Evolutionary conservation across 92 coral and sea anemone species (phyloP), one percentile per base, ranked within the genome.

Genomic region (Ricordea florida): DNA sequence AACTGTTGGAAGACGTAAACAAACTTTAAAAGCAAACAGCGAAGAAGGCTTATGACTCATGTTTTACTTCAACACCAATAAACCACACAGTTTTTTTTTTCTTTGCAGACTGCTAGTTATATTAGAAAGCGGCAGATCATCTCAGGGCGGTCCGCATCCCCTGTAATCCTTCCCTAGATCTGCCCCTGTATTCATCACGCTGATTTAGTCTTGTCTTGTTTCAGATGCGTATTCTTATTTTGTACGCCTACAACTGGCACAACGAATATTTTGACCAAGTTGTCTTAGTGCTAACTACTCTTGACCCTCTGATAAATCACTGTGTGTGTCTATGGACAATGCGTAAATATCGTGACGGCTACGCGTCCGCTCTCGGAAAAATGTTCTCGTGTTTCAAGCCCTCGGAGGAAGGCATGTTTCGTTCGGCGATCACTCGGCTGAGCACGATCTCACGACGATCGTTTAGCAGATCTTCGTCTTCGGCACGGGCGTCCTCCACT

Each of bases 271-370:
- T 86, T 69, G 97, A 90, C 33, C 97, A 90, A 33, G 85, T 79
- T 15, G 97, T 90, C 8, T 46, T 86, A 13, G 90, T 90, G 2
- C 78, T 90, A 36, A 87, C 90, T 10, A 83, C 93, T 1, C 57
- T 90, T 44, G 97, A 90, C 74, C 97, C 97, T 18, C 85, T 90
- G 6, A 90, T 90, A 29, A 90, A 90, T 75, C 97, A 90, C 77
- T 87, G 85, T 10, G 97, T 90, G 25, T 90, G 93, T 21, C 72
- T 90, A 29, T 87, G 92, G 97, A 85, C 88, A 21, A 90, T 90
- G 97, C 51, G 92, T 17, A 90, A 87, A 57, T 90, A 90, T 55
- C 86, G 97, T 27, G 97, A 90, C 42, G 97, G 97, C 18, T 90
- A 90, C 41, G 89, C 85, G 5, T 72, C 79, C 35, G 79, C 97